Evolutionary conservation across 2,113 vertebrate genomes (phyloP), one percentile per base, ranked within the genome.

Genomic region (Tetraodon nigroviridis): DNA sequence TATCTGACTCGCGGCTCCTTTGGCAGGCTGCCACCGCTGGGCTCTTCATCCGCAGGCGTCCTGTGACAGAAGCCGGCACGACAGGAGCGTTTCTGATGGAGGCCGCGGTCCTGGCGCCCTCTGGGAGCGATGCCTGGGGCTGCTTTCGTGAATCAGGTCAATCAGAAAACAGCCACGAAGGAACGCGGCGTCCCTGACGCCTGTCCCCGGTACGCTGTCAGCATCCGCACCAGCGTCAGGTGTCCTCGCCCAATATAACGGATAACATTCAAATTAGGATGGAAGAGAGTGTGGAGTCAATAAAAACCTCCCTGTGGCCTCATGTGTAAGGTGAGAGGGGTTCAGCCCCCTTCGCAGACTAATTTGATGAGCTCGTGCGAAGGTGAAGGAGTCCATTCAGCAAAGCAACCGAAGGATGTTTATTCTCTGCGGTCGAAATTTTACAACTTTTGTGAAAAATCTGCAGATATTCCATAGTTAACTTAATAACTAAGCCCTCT

Each of bases 91-190:
- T 79, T 82, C 67, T 82, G 63, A 79, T 59, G 55, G 71, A 74
- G 72, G 77, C 67, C 78, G 67, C 73, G 61, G 50, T 71, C 64
- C 55, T 51, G 51, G 56, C 64, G 46, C 60, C 69, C 59, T 80
- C 76, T 69, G 77, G 85, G 87, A 86, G 51, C n/a, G 3, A 51
- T 11, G 84, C 82, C 84, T 78, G 61, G 21, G 76, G 66, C 76
- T 42, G 70, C 65, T 80, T 81, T 85, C 74, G 69, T 78, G 80
- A 88, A 81, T 78, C 77, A 82, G 83, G 78, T 84, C 80, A 77
- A 78, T 76, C 77, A 84, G 54, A 81, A 37, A 71, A 62, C 54
- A 73, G 49, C 47, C 22, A 29, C 65, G 3, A n/a, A 53, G 50
- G 45, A 74, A 47, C 32, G 11, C 8, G 7, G 8, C 32, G 32